Evolutionary conservation across 2,113 vertebrate species (phyloP).

Genomic region (Euleptes europaea): DNA sequence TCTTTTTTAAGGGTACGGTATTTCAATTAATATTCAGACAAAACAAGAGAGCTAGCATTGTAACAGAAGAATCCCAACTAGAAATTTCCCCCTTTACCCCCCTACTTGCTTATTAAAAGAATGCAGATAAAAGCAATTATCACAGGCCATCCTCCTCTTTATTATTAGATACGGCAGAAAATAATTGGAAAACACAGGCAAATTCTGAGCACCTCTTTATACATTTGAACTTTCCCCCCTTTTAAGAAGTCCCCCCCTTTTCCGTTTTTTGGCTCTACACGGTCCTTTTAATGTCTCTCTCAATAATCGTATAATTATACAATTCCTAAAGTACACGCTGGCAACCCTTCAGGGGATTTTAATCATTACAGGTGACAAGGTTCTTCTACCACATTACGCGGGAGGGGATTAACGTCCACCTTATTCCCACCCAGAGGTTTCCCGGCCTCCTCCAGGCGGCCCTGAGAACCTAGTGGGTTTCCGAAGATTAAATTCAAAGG

Average conservation of each 20-base stretch:
- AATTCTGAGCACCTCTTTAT: slow-evolving; percentile 61
- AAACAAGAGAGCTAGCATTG: slow-evolving; percentile 1
- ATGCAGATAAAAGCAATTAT: slow-evolving; percentile 68
- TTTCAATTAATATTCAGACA: slow-evolving; percentile 5
- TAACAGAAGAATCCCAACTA: background rate
- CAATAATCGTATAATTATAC: slow-evolving; percentile 75
- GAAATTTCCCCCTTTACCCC: slow-evolving; percentile 36
- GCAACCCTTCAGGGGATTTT: slow-evolving; percentile 72
- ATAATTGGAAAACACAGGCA: slow-evolving; percentile 47
- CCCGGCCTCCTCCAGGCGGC: background rate
- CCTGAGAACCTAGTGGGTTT: background rate
- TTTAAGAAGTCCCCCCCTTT: slow-evolving; percentile 19
- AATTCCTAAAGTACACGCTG: slow-evolving; percentile 68
- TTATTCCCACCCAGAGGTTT: slow-evolving; percentile 30
- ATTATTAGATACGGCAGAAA: slow-evolving; percentile 46
- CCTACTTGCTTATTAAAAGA: slow-evolving; percentile 61
- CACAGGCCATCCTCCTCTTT: slow-evolving; percentile 16
- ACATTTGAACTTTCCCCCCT: slow-evolving; percentile 47
- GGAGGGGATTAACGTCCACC: slow-evolving; percentile 49
- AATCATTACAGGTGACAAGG: slow-evolving; percentile 73
- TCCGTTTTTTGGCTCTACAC: slow-evolving; percentile 56
- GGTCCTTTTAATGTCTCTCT: slow-evolving; percentile 69
- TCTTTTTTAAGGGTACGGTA: slow-evolving; percentile 28
- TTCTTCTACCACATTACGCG: slow-evolving; percentile 53
- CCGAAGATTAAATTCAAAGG: background rate